These are phyloP conservation scores for Chaitophorus viminalis DNA, from an alignment of 2,888 invertebrate genomes.

Conservation along the genomic window DNA sequence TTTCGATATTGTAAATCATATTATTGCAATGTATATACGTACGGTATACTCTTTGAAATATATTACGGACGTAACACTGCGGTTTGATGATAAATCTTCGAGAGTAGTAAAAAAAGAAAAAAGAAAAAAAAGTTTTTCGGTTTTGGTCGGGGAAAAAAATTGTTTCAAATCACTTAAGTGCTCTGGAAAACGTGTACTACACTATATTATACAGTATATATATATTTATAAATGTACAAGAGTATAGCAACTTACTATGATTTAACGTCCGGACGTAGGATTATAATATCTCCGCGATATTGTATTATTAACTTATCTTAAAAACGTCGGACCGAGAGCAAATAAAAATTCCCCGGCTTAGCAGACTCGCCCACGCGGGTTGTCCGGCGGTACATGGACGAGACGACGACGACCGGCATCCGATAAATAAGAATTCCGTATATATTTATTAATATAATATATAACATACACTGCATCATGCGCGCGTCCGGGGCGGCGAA, in stretches of 20 bases:
- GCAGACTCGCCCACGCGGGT: no score
- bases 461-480: no score
- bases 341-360: not conserved
- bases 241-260: conserved; percentile 33
- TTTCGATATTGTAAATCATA: conserved; percentile 40
- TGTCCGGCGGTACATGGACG: not conserved
- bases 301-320: conserved; percentile 39
- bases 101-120: not conserved
- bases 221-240: no score
- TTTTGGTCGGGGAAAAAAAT: conserved; percentile 13
- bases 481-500: not conserved
- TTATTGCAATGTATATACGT: conserved; percentile 6
- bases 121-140: conserved; percentile 22
- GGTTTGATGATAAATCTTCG: conserved; percentile 33
- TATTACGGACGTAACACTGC: conserved; percentile 9
- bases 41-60: conserved; percentile 14
- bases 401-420: not conserved
- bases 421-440: conserved; percentile 28
- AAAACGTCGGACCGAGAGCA: conserved; percentile 1
- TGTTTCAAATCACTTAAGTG: conserved; percentile 55
- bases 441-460: no score
- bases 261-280: conserved; percentile 43
- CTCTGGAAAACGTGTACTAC: conserved; percentile 18
- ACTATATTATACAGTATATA: no score
- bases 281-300: conserved; percentile 33